Base-by-base conservation (phyloP, 2,113 vertebrate genomes). In the Apteryx owenii region DNA sequence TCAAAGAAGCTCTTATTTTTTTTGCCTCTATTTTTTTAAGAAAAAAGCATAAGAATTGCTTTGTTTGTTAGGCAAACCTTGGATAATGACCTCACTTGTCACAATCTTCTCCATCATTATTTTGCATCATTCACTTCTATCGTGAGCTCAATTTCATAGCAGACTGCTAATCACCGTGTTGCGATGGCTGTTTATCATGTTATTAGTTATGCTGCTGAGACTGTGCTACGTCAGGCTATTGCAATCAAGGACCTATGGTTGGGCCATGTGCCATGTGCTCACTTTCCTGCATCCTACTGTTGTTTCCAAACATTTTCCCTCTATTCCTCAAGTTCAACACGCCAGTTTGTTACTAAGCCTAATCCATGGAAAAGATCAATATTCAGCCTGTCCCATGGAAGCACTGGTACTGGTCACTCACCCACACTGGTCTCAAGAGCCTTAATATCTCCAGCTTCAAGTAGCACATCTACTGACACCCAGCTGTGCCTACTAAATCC, bases 401-500 rank as follows among this genome's bases (percentile, higher is more conserved):
- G 3, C 51, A 22, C 4, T 88, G 36, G 1, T 62, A 10, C 10
- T 70, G 4, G 25, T 51, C n/a, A 44, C 3, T 54, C 42, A 42
- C 23, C 20, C 21, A 23, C 46, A 73, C n/a, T 69, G 15, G 3
- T 6, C 7, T 28, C 87, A 38, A 89, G 12, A 85, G 20, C 29
- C 10, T 76, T 81, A 46, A 6, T 58, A 42, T 58, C 10, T 89
- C 12, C 33, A 78, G 9, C 5, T 56, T 93, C 87, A 36, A 66
- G 31, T 26, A 25, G n/a, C 31, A n/a, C 2, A 1, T 50, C 29
- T 1, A 1, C 21, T 73, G n/a, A 51, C 12, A 77, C 2, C 23
- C 31, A 70, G 10, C 25, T 62, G 13, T 84, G 8, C 10, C 44
- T 81, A 17, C 70, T 70, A 48, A 89, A 81, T 73, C 48, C 2